Evolutionary conservation across 2,113 vertebrate species (phyloP), one percentile per base, ranked within the genome.

Genomic region (Anas platyrhynchos): DNA sequence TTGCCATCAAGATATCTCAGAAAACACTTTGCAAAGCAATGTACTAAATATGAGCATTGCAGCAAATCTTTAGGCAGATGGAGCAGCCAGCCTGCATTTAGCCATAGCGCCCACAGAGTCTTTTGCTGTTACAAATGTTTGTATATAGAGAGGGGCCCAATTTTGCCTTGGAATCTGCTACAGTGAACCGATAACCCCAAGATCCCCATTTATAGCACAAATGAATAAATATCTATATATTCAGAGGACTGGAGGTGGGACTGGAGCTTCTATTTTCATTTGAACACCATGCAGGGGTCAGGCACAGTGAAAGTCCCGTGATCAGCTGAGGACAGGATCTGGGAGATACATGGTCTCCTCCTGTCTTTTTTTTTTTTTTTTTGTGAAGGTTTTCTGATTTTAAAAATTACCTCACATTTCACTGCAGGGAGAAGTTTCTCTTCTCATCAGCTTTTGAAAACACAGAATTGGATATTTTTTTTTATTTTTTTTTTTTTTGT

Each of bases 61-160:
- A 93, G 92, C 83, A 92, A 88, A 94, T 96, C 91, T 83, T 80
- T 41, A 83, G 76, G 94, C 89, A 95, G 76, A 90, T 86, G 84
- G 77, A 93, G 83, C 77, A 87, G 59, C 79, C 76, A 67, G 92
- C 72, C 66, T 71, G 77, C 65, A 78, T 62, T 96, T 88, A 92
- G 78, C 67, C 44, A 52, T 41, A 58, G 71, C 84, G 85, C 91
- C 26, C 29, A 83, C 89, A 71, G 90, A 87, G 85, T 93, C 88
- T 91, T 95, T 94, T 91, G 91, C 94, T 93, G 95, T 96, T 97
- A 96, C 92, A 93, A 96, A 94, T 96, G 90, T 96, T 94, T 96
- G 93, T 96, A 96, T 96, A 96, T 90, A 95, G 69, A 96, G 66
- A 91, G 68, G 92, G 90, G 83, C 77, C 86, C 86, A 84, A 66